Evolutionary conservation across 2,888 invertebrate genomes (phyloP).

Genomic region (Ctenicera cuprea): DNA sequence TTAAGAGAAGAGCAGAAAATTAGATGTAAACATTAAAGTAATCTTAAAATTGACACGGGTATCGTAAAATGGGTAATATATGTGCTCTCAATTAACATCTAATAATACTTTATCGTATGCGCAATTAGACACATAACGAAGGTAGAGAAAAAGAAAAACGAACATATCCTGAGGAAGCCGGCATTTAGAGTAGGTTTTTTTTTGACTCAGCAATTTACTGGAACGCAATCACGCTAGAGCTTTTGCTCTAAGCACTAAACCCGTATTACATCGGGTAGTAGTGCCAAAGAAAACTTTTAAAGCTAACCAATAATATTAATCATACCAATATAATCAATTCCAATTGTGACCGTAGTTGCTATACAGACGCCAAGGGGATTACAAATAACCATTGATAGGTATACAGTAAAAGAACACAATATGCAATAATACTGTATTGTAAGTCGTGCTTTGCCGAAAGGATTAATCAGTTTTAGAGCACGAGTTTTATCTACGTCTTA

Average conservation of each 20-base stretch:
- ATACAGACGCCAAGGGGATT: not conserved
- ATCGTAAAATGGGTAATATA: constrained; percentile 5
- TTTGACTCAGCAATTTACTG: constrained; percentile 43
- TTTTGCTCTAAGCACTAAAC: constrained; percentile 35
- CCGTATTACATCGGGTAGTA: constrained; percentile 31
- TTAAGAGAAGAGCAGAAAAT: not conserved
- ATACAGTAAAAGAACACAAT: not conserved
- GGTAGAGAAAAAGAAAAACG: constrained; percentile 32
- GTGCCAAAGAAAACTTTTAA: not conserved
- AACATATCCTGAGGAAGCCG: constrained; percentile 49
- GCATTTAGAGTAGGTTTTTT: constrained; percentile 39
- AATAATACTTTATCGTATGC: constrained; percentile 31
- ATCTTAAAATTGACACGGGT: constrained; percentile 12
- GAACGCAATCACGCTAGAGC: constrained; percentile 47
- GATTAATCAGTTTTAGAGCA: constrained; percentile 51
- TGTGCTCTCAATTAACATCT: constrained; percentile 20
- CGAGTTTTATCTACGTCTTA: constrained; percentile 43
- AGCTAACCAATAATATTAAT: not conserved
- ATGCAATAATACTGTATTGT: constrained; percentile 19
- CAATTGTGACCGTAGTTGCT: not conserved
- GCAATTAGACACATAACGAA: constrained; percentile 45
- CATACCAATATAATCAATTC: not conserved
- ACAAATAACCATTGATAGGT: not conserved
- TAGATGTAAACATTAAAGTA: not conserved
- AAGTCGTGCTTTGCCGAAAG: constrained; percentile 45